phyloP scores from a whole-genome alignment of 2,797 vertebrate species.

The Lindbergichthys nudifrons region DNA sequence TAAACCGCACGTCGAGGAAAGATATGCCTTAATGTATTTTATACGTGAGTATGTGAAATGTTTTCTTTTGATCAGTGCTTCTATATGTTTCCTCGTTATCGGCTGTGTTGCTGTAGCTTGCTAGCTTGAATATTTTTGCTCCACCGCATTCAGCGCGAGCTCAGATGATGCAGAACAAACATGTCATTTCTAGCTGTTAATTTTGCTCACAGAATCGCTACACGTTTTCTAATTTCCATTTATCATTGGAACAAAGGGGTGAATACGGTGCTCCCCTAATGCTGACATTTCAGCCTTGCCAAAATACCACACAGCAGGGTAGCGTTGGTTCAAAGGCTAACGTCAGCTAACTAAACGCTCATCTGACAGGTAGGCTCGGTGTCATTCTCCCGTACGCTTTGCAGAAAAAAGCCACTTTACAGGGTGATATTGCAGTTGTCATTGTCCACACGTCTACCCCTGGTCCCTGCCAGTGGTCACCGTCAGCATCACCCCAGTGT shows the following conservation, averaged over 20 bases:
- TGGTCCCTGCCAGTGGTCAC: neutral
- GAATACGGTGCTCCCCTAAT: neutral
- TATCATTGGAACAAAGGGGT: neutral
- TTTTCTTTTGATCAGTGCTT: accelerated
- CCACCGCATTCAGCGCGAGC: conserved; percentile 9
- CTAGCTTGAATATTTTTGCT: conserved; percentile 36
- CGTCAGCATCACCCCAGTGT: neutral
- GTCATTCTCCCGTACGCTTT: no score
- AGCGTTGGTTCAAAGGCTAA: conserved; percentile 14
- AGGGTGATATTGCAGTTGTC: neutral
- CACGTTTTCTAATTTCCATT: neutral
- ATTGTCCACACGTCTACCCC: neutral
- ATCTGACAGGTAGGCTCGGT: neutral
- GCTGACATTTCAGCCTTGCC: neutral
- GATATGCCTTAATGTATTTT: conserved; percentile 79
- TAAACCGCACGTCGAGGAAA: neutral
- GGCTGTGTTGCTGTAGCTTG: conserved; percentile 23
- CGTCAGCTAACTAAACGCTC: neutral
- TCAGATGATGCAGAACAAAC: neutral
- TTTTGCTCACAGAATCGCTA: accelerated
- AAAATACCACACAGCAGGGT: neutral
- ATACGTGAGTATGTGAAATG: conserved; percentile 72
- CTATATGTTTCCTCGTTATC: neutral
- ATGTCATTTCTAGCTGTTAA: neutral
- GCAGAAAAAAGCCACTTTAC: neutral